phyloP scores from a whole-genome alignment of 2,888 invertebrate genomes.

The Vandiemenella viatica region DNA sequence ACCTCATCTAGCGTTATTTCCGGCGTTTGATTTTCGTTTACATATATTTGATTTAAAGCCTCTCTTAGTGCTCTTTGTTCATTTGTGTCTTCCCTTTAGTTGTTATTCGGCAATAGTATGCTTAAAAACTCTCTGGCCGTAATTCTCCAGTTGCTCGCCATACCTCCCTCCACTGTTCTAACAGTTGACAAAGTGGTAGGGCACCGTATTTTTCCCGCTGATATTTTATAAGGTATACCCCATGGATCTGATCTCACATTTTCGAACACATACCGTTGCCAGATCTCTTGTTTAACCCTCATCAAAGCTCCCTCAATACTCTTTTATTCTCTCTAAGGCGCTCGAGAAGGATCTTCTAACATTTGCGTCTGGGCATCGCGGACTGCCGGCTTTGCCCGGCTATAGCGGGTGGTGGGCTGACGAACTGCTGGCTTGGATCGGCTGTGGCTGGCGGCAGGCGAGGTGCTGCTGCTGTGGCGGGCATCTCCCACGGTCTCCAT shows the following conservation, averaged over 20 bases:
- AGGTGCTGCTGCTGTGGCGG: too few species aligned
- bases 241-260: background rate
- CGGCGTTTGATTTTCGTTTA: background rate
- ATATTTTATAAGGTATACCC: background rate
- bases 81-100: background rate
- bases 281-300: background rate
- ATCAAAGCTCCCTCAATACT: background rate
- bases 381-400: too few species aligned
- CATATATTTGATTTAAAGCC: background rate
- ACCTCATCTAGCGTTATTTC: background rate
- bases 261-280: background rate
- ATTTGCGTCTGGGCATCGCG: background rate
- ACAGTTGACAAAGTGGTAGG: background rate
- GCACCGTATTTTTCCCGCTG: background rate
- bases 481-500: too few species aligned
- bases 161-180: background rate
- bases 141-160: background rate
- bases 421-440: too few species aligned
- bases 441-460: too few species aligned
- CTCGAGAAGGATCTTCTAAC: background rate
- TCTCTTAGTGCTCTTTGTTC: background rate
- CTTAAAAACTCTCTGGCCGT: background rate
- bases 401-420: too few species aligned
- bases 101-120: background rate
- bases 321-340: background rate